phyloP scores from a whole-genome alignment of 2,797 vertebrate genomes.

The Falco rusticolus region DNA sequence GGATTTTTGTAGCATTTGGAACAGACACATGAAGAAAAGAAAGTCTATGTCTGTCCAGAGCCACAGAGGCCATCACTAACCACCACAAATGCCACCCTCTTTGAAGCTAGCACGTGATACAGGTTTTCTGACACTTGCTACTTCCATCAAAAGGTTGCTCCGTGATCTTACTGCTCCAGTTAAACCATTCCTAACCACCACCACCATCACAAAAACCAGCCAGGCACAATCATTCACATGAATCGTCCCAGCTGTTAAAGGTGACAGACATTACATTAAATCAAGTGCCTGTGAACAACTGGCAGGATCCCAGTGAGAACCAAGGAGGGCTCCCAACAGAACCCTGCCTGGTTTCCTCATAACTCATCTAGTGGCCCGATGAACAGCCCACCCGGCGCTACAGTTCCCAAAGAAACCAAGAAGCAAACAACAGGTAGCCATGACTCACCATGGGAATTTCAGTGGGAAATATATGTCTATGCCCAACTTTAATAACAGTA shows the following conservation, averaged over 20 bases:
- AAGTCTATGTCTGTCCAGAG: neutral
- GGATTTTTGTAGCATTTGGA: conserved; percentile 6
- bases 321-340: fast-evolving
- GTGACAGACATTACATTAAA: neutral
- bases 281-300: neutral
- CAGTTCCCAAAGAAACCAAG: neutral
- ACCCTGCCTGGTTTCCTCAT: neutral
- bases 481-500: neutral
- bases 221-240: neutral
- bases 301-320: neutral
- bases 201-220: neutral
- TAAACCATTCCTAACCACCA: neutral
- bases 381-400: neutral
- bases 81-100: neutral
- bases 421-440: neutral
- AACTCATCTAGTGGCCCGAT: neutral
- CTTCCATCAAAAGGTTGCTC: neutral
- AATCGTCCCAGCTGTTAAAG: neutral
- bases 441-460: neutral
- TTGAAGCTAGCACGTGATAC: fast-evolving
- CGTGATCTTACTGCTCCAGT: neutral
- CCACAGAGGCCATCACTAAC: neutral
- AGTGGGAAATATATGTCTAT: neutral
- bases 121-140: neutral
- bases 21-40: neutral